Conservation (phyloP, 2,797 vertebrate species). For the Pogonophryne albipinna region DNA sequence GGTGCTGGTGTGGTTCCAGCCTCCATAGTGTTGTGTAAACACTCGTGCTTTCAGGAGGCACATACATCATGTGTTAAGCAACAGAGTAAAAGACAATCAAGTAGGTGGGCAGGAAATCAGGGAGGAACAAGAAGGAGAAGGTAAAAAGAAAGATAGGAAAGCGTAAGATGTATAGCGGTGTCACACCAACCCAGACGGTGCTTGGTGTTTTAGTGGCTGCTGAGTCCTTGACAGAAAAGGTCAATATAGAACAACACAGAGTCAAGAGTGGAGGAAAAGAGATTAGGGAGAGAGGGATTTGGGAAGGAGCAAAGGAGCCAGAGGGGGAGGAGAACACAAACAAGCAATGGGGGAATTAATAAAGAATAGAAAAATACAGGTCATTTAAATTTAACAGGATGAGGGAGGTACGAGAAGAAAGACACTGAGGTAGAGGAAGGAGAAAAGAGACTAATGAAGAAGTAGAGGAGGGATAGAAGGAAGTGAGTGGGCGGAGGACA, state of each 20-base stretch:
- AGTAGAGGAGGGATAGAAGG: not conserved
- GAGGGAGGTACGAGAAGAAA: not conserved
- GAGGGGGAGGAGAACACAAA: not conserved
- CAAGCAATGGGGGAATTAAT: not conserved
- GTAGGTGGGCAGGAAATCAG: not conserved
- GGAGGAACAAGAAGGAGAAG: not conserved
- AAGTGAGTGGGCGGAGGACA: constrained; percentile 19
- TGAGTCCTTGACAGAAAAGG: constrained; percentile 41
- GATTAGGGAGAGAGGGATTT: constrained; percentile 63
- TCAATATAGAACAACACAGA: constrained; percentile 36
- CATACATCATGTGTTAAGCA: not conserved
- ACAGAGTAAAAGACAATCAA: not conserved
- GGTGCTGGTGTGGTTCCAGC: constrained; percentile 5
- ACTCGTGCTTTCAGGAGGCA: not conserved
- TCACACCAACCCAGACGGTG: constrained; percentile 14
- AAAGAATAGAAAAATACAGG: not conserved
- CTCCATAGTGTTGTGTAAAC: not conserved
- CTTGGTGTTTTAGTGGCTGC: constrained; percentile 15
- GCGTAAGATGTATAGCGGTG: constrained; percentile 24
- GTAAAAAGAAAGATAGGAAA: not conserved
- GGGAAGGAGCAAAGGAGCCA: constrained; percentile 7
- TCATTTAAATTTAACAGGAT: constrained; percentile 6
- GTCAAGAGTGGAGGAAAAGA: constrained; percentile 53
- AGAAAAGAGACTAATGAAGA: not conserved
- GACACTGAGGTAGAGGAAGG: constrained; percentile 14